A percentile compares a stretch with the other conserved stretches of the same genome.
Conservation (phyloP, 1,140 invertebrate genomes). For the Saccostrea echinata region DNA sequence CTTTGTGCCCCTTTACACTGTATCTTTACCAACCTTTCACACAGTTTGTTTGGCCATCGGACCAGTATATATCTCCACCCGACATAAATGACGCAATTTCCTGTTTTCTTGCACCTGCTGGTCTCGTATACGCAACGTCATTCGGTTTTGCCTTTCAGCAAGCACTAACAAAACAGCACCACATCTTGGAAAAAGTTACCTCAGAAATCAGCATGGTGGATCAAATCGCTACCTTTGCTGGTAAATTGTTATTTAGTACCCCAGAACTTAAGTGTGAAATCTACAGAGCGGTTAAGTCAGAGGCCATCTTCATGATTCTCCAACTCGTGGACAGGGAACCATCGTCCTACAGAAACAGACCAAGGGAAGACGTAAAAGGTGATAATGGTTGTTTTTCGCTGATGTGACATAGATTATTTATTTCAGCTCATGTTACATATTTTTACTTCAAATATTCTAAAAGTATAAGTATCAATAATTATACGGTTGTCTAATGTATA, state of each 20-base stretch:
- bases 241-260: constrained; percentile 56
- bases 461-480: too few species aligned
- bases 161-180: constrained; percentile 65
- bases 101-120: constrained; percentile 70
- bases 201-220: constrained; percentile 67
- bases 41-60: constrained; percentile 62
- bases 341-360: constrained; percentile 51
- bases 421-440: too few species aligned
- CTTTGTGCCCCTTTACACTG: constrained; percentile 66
- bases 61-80: constrained; percentile 54
- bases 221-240: constrained; percentile 66
- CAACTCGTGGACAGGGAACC: constrained; percentile 65
- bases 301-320: constrained; percentile 69
- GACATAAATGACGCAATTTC: constrained; percentile 72
- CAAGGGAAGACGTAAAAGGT: constrained; percentile 66
- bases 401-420: too few species aligned
- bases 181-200: constrained; percentile 64
- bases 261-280: constrained; percentile 52
- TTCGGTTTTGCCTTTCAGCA: constrained; percentile 71
- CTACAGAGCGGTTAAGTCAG: constrained; percentile 66
- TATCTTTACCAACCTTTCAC: constrained; percentile 66
- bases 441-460: too few species aligned
- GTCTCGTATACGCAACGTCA: constrained; percentile 70
- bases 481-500: too few species aligned
- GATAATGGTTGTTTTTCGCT: too few species aligned